Percentiles rank a stretch among this genome's conserved stretches.
These are phyloP conservation scores for Tapirus terrestris DNA, from an alignment of 2,113 vertebrate genomes.

Conservation along the genomic window DNA sequence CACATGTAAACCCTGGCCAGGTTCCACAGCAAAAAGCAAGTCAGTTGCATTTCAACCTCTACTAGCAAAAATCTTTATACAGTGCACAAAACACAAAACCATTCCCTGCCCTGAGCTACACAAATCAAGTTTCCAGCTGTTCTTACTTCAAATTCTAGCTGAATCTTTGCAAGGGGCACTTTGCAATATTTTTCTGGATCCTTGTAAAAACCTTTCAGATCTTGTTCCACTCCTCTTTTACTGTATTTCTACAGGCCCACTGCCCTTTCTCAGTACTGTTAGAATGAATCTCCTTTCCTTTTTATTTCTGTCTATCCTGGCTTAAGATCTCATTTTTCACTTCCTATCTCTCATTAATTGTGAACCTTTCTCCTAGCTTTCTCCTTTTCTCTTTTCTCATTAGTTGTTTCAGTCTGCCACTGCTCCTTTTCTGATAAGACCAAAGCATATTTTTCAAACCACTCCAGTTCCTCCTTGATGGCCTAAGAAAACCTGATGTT, in stretches of 20 bases:
- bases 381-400: neutral
- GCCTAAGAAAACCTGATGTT: slow-evolving; percentile 1
- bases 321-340: neutral
- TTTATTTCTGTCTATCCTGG: neutral
- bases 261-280: neutral
- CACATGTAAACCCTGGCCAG: neutral
- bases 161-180: neutral
- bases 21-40: neutral
- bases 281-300: neutral
- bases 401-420: neutral
- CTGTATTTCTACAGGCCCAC: neutral
- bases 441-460: neutral
- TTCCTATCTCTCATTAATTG: neutral
- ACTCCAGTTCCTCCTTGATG: neutral
- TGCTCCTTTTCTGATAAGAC: neutral
- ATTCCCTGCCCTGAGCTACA: neutral
- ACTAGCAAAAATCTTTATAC: neutral
- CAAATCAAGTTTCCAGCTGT: neutral
- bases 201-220: neutral
- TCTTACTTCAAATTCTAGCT: neutral
- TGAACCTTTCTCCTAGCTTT: neutral
- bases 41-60: neutral
- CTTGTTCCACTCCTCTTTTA: neutral
- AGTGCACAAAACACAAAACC: neutral
- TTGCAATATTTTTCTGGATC: neutral